A percentile compares a stretch with the other conserved stretches of the same genome.
Conservation (phyloP, 92 coral and sea anemone species). For the Zoanthus sociatus region DNA sequence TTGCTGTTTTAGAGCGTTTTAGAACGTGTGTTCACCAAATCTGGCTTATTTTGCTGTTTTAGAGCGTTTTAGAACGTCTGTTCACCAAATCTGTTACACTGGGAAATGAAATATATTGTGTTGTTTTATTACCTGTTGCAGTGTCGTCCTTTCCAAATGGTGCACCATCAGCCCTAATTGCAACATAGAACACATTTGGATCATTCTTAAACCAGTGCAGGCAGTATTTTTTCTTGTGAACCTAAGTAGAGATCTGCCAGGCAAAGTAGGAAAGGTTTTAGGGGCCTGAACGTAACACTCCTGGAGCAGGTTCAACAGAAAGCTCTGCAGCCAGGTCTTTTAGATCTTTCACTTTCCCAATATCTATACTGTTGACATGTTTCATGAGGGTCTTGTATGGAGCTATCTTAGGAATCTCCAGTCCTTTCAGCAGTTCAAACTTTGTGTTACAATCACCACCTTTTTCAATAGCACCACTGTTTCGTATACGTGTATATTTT, state of each 20-base stretch:
- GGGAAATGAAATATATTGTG: too few relatives aligned
- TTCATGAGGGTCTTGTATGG: conserved; percentile 70
- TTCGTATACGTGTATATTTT: conserved; percentile 66
- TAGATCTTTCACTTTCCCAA: conserved; percentile 60
- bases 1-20: too few relatives aligned
- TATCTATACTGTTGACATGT: conserved; percentile 51
- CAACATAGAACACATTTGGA: conserved; percentile 49
- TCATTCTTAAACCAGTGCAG: conserved; percentile 78
- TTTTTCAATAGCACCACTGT: conserved; percentile 58
- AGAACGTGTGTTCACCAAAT: too few relatives aligned
- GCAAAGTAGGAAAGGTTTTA: conserved; percentile 60
- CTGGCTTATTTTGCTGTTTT: too few relatives aligned
- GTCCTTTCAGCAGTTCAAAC: conserved; percentile 56
- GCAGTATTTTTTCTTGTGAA: conserved; percentile 59
- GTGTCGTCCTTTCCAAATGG: conserved; percentile 80
- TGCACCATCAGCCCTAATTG: conserved; percentile 67
- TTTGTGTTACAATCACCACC: background rate
- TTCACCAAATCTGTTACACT: too few relatives aligned
- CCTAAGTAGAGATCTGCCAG: conserved; percentile 62
- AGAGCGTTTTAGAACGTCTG: too few relatives aligned
- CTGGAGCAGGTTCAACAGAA: conserved; percentile 54
- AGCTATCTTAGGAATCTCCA: conserved; percentile 69
- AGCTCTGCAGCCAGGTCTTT: conserved; percentile 57
- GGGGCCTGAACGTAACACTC: conserved; percentile 70
- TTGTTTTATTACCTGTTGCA: conserved; percentile 59